phyloP scores from a whole-genome alignment of 2,113 vertebrate species.

The Python bivittatus region DNA sequence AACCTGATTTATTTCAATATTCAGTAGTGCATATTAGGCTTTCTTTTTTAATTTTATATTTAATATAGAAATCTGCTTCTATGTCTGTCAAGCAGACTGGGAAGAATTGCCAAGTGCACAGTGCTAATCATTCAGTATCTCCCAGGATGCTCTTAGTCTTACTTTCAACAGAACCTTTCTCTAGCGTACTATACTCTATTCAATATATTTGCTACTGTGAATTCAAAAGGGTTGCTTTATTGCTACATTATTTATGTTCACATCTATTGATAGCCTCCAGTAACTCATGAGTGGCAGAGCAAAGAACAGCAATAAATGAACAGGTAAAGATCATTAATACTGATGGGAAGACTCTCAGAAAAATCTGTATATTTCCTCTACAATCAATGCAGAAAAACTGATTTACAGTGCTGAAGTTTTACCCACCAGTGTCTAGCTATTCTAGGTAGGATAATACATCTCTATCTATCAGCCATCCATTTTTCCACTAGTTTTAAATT shows the following conservation, averaged over 20 bases:
- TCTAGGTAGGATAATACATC: background rate
- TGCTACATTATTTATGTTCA: constrained; percentile 35
- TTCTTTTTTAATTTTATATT: background rate
- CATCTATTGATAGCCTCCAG: constrained; percentile 32
- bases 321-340: constrained; percentile 33
- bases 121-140: constrained; percentile 3
- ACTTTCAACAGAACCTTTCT: constrained; percentile 6
- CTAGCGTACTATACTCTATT: background rate
- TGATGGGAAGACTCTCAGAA: constrained; percentile 3
- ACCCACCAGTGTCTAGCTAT: background rate
- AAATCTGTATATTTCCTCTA: constrained; percentile 13
- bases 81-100: background rate
- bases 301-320: constrained; percentile 34
- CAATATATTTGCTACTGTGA: constrained; percentile 14
- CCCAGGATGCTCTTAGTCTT: constrained; percentile 17
- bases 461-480: background rate
- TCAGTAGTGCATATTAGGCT: background rate
- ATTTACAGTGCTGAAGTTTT: constrained; percentile 10
- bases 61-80: background rate
- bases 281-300: constrained; percentile 29
- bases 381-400: constrained; percentile 12
- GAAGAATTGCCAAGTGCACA: background rate
- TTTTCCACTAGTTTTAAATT: background rate
- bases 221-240: constrained; percentile 24
- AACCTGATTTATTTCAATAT: background rate